Evolutionary conservation across 2,113 vertebrate genomes (phyloP).

Genomic region (Verasper variegatus): DNA sequence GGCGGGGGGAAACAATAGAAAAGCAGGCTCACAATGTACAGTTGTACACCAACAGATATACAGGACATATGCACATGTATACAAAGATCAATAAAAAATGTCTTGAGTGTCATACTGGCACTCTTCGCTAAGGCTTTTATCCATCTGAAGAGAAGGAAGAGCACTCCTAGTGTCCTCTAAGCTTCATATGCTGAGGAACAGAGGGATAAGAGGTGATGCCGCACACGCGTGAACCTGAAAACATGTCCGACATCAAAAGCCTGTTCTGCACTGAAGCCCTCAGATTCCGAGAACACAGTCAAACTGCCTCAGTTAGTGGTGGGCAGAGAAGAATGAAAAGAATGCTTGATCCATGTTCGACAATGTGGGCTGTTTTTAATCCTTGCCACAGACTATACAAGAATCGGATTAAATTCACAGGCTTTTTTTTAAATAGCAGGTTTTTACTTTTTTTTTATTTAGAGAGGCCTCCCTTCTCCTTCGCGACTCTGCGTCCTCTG

Average conservation of each 20-base stretch:
- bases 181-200: conserved; percentile 32
- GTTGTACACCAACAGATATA: conserved; percentile 28
- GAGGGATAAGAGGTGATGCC: conserved; percentile 41
- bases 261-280: conserved; percentile 37
- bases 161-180: conserved; percentile 32
- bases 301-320: conserved; percentile 47
- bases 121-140: conserved; percentile 14
- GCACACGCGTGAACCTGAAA: conserved; percentile 46
- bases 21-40: background rate
- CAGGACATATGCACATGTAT: conserved; percentile 23
- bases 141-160: conserved; percentile 3
- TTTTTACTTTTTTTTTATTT: background rate
- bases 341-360: conserved; percentile 49
- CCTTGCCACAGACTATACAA: conserved; percentile 40
- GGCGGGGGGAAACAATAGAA: background rate
- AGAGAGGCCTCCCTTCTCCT: background rate
- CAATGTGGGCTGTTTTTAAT: conserved; percentile 59
- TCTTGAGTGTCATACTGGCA: background rate
- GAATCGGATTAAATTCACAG: conserved; percentile 36
- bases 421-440: conserved; percentile 15
- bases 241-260: conserved; percentile 58
- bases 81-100: conserved; percentile 32
- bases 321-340: conserved; percentile 50
- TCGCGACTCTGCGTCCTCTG: conserved; percentile 9
- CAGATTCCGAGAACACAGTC: conserved; percentile 45